Conservation (phyloP, 2,113 vertebrate species). For the Caloenas nicobarica region DNA sequence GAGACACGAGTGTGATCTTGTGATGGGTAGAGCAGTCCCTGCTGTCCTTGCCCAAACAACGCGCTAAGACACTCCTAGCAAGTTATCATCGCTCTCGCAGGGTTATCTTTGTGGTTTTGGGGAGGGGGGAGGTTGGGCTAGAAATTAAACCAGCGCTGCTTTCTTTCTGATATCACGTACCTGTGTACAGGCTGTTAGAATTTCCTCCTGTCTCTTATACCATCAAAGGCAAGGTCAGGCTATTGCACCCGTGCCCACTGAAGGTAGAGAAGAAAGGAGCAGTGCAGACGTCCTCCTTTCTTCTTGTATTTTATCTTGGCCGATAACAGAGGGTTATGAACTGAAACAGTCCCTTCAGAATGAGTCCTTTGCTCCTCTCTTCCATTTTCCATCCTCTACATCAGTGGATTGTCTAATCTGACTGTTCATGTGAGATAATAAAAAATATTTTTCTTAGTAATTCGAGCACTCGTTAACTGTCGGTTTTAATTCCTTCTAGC, state of each 20-base stretch:
- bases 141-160: not conserved
- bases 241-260: not conserved
- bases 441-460: not conserved
- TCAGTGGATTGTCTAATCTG: not conserved
- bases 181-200: not conserved
- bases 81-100: not conserved
- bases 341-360: not conserved
- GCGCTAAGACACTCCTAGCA: not conserved
- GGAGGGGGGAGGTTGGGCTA: not conserved
- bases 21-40: not conserved
- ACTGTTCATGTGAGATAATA: not conserved
- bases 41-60: not conserved
- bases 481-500: not conserved
- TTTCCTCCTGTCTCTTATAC: not conserved
- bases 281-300: not conserved
- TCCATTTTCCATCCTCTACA: not conserved
- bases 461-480: not conserved
- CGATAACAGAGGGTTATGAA: not conserved
- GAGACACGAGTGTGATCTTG: not conserved
- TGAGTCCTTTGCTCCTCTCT: not conserved
- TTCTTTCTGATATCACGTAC: not conserved
- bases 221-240: not conserved
- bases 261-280: not conserved
- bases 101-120: not conserved
- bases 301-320: not conserved